phyloP scores from a whole-genome alignment of 2,888 invertebrate species.

The Drosophila rellima region DNA sequence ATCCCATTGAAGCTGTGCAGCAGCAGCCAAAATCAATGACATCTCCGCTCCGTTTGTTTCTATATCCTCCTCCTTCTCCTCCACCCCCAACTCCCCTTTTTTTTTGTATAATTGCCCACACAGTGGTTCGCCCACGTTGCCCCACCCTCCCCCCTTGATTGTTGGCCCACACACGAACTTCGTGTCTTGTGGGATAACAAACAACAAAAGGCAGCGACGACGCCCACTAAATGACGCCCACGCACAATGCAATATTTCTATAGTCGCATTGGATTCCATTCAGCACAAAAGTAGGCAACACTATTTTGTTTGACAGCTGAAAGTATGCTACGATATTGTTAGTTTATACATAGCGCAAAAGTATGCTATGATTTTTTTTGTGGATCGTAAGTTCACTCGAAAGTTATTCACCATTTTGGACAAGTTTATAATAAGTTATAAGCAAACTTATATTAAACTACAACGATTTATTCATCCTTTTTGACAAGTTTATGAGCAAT shows the following conservation, averaged over 20 bases:
- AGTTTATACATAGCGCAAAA: conserved; percentile 23
- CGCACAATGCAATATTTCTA: conserved; percentile 29
- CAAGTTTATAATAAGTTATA: too few relatives aligned
- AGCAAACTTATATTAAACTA: too few relatives aligned
- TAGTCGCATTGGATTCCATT: conserved; percentile 21
- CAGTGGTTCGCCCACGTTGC: conserved; percentile 34
- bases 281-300: conserved; percentile 49
- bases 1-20: conserved; percentile 52
- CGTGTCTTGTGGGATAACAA: conserved; percentile 18
- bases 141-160: conserved; percentile 36
- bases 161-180: conserved; percentile 52
- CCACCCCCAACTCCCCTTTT: not conserved
- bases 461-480: not conserved
- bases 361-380: conserved; percentile 45
- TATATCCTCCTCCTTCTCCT: not conserved
- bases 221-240: conserved; percentile 25
- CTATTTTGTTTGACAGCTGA: conserved; percentile 13
- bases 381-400: conserved; percentile 29
- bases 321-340: conserved; percentile 41
- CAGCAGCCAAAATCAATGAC: conserved; percentile 49
- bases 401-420: not conserved
- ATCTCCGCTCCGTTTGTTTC: conserved; percentile 26
- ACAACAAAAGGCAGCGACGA: conserved; percentile 34
- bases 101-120: conserved; percentile 27
- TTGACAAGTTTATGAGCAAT: not conserved